Conservation (phyloP, 2,113 vertebrate genomes). For the Oostethus manadensis region DNA sequence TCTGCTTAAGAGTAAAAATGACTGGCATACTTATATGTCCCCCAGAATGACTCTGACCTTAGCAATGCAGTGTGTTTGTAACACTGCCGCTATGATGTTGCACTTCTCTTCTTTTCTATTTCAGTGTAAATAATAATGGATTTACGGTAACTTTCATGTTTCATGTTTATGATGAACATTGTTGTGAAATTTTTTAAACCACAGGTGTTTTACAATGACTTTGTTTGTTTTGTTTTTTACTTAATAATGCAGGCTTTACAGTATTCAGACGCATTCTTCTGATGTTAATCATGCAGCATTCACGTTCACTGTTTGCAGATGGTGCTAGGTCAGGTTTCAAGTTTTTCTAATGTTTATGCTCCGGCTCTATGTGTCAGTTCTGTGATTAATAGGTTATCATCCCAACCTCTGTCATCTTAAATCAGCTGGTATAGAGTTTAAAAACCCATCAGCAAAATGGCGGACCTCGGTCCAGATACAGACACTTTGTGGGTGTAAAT, state of each 20-base stretch:
- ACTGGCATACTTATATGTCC: neutral
- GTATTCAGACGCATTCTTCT: neutral
- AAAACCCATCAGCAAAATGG: no score
- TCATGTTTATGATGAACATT: constrained; percentile 22
- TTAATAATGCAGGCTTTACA: neutral
- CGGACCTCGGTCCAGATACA: no score
- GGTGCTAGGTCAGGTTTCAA: no score
- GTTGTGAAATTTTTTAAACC: neutral
- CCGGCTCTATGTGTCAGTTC: no score
- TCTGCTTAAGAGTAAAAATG: neutral
- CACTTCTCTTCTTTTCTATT: constrained; percentile 40
- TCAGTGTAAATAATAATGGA: constrained; percentile 49
- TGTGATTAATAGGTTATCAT: no score
- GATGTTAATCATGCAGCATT: neutral
- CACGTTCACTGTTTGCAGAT: neutral
- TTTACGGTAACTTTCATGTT: neutral
- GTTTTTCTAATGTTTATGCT: no score
- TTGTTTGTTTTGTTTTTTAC: neutral
- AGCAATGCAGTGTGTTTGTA: constrained; percentile 28
- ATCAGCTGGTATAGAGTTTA: no score
- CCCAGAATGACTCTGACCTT: constrained; percentile 9
- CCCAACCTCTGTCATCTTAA: no score
- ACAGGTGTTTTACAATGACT: constrained; percentile 9
- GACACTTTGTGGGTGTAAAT: no score
- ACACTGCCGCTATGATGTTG: constrained; percentile 33